phyloP scores from a whole-genome alignment of 2,113 vertebrate genomes.

The Spizaetus ornatus region DNA sequence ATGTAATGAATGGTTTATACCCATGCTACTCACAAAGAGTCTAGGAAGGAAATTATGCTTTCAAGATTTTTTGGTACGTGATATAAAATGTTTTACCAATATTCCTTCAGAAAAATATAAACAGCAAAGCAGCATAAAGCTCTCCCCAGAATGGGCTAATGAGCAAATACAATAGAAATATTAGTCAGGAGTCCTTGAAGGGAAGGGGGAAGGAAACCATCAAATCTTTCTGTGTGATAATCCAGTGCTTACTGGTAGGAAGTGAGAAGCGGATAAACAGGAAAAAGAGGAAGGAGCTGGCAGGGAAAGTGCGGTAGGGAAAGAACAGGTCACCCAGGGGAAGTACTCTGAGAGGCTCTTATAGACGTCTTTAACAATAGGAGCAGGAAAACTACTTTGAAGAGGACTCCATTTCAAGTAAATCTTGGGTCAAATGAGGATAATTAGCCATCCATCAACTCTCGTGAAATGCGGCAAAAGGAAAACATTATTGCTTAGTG shows the following conservation, averaged over 20 bases:
- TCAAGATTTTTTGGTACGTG: background rate
- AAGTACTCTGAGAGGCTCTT: background rate
- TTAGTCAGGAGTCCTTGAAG: background rate
- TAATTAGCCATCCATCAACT: background rate
- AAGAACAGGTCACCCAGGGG: background rate
- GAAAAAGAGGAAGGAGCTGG: background rate
- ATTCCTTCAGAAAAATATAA: background rate
- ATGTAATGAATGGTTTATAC: background rate
- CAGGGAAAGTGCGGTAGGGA: background rate
- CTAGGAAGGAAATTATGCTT: background rate
- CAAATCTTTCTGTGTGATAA: background rate
- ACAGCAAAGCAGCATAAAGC: background rate
- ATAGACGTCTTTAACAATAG: background rate
- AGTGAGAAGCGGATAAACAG: background rate
- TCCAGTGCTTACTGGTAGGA: background rate
- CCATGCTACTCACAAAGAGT: background rate
- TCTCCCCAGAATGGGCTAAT: background rate
- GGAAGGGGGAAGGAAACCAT: background rate
- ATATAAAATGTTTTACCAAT: background rate
- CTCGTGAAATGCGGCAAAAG: accelerated
- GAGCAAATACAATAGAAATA: slow-evolving; percentile 2
- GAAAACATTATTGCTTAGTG: background rate
- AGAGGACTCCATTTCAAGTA: background rate
- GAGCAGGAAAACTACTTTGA: background rate
- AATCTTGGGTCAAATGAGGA: background rate